Percentiles rank a stretch among this genome's conserved stretches.
phyloP scores from a whole-genome alignment of 2,113 vertebrate species.

The Melanostigma gelatinosum region DNA sequence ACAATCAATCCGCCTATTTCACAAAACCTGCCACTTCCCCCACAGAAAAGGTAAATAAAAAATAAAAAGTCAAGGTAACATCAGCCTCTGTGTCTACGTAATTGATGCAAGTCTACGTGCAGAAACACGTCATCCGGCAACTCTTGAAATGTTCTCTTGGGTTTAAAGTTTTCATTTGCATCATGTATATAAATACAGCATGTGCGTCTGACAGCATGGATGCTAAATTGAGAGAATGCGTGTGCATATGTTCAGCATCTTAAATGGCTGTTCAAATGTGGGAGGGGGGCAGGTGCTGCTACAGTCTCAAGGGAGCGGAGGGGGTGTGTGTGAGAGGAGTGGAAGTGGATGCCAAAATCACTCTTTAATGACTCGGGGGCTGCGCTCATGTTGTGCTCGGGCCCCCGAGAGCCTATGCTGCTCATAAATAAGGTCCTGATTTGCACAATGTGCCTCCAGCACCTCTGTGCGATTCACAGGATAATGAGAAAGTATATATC shows the following conservation, averaged over 20 bases:
- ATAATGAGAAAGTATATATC: conserved; percentile 31
- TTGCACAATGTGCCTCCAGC: conserved; percentile 68
- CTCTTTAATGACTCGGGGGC: conserved; percentile 80
- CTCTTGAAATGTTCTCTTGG: conserved; percentile 37
- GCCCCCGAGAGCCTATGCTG: conserved; percentile 63
- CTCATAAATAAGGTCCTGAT: conserved; percentile 81
- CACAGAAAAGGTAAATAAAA: background rate
- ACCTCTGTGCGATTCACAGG: conserved; percentile 19
- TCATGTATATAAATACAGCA: conserved; percentile 44
- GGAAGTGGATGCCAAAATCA: conserved; percentile 77
- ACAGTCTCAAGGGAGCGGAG: conserved; percentile 55
- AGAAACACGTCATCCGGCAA: conserved; percentile 31
- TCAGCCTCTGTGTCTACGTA: background rate
- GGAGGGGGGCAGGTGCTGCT: conserved; percentile 80
- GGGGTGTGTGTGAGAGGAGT: conserved; percentile 31
- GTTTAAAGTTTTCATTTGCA: conserved; percentile 46
- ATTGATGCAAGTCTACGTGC: conserved; percentile 20
- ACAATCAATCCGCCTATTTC: conserved; percentile 60
- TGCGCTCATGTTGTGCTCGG: conserved; percentile 54
- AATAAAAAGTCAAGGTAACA: background rate
- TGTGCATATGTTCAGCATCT: conserved; percentile 76
- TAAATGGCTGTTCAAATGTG: conserved; percentile 64
- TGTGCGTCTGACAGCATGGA: conserved; percentile 56
- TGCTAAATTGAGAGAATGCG: conserved; percentile 59
- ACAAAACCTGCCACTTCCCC: background rate